Evolutionary conservation across 2,113 vertebrate species (phyloP).

Genomic region (Mormyrus lacerda): DNA sequence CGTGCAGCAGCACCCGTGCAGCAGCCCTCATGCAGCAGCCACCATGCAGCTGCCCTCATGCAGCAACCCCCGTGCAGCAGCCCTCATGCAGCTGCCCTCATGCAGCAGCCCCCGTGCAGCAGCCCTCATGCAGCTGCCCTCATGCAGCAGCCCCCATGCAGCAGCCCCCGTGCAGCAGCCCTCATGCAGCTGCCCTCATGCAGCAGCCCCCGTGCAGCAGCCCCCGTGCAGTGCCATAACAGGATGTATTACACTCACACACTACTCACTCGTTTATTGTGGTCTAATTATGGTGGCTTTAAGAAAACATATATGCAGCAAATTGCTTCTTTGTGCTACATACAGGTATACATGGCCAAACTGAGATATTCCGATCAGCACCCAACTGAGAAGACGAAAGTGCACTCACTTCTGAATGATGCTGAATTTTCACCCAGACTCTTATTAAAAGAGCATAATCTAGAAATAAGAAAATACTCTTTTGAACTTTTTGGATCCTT

Average conservation of each 20-base stretch:
- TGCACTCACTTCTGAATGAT: neutral
- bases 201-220: neutral
- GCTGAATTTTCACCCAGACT: neutral
- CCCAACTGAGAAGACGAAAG: neutral
- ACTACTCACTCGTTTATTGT: neutral
- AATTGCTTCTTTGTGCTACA: neutral
- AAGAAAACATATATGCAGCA: neutral
- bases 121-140: neutral
- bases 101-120: neutral
- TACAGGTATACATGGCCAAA: too few species aligned
- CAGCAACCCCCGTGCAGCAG: too few species aligned
- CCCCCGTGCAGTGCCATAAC: neutral
- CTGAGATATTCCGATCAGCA: too few species aligned
- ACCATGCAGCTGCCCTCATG: too few species aligned
- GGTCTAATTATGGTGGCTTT: neutral
- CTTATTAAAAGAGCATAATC: neutral
- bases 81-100: too few species aligned
- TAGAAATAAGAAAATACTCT: neutral
- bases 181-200: too few species aligned
- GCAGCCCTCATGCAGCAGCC: too few species aligned
- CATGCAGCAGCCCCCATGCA: too few species aligned
- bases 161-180: too few species aligned
- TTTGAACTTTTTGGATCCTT: neutral
- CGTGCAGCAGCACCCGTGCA: too few species aligned
- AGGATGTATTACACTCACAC: neutral